Conservation (phyloP, 2,113 vertebrate species). For the Rynchops niger region DNA sequence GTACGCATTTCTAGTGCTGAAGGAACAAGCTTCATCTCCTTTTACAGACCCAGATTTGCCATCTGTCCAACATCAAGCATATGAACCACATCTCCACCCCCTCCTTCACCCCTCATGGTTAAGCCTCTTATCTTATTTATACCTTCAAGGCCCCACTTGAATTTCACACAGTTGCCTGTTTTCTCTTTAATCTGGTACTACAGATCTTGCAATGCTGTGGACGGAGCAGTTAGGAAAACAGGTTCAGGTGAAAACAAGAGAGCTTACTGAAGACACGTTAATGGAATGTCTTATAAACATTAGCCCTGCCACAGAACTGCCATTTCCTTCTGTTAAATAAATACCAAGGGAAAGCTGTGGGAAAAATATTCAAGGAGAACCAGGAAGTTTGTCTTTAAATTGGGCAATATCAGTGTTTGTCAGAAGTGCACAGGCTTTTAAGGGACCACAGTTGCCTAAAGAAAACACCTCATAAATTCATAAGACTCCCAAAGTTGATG, state of each 20-base stretch:
- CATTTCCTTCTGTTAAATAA: not conserved
- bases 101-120: not conserved
- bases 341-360: not conserved
- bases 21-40: not conserved
- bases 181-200: not conserved
- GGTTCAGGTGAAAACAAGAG: not conserved
- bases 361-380: not conserved
- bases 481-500: not conserved
- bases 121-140: slow-evolving; percentile 43
- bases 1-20: not conserved
- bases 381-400: not conserved
- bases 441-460: not conserved
- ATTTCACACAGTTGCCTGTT: not conserved
- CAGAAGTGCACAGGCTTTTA: not conserved
- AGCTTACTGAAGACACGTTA: not conserved
- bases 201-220: not conserved
- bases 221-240: not conserved
- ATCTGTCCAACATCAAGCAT: not conserved
- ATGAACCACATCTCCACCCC: not conserved
- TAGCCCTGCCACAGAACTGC: not conserved
- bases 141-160: not conserved
- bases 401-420: not conserved
- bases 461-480: not conserved
- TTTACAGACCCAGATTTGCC: not conserved
- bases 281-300: not conserved